These are phyloP conservation scores for Cephus runcator DNA, from an alignment of 2,888 invertebrate genomes.

Conservation along the genomic window DNA sequence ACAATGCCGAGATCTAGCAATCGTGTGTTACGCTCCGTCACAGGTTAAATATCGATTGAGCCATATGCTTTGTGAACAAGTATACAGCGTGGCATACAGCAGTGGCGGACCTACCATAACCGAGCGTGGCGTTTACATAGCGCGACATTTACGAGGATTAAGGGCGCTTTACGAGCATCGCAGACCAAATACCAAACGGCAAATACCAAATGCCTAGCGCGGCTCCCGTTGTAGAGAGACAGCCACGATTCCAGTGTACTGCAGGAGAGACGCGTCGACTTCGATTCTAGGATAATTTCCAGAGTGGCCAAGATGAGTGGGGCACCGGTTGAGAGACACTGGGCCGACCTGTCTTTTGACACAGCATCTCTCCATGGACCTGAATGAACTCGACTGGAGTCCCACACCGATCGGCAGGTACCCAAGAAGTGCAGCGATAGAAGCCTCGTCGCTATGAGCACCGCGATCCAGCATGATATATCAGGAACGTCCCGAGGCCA, in stretches of 20 bases:
- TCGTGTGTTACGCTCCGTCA: constrained; percentile 23
- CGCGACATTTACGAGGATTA: not conserved
- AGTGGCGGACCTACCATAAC: not conserved
- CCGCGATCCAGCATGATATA: not conserved
- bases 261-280: not conserved
- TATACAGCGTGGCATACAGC: not conserved
- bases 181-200: constrained; percentile 29
- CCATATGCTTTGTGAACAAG: constrained; percentile 14
- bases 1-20: constrained; percentile 20
- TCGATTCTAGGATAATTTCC: not conserved
- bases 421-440: not conserved
- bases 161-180: constrained; percentile 27
- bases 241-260: not conserved
- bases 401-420: no score
- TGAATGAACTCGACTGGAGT: not conserved
- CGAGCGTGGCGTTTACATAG: not conserved
- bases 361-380: not conserved
- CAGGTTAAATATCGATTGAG: constrained; percentile 32
- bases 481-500: not conserved
- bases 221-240: not conserved
- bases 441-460: not conserved
- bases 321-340: not conserved
- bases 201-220: not conserved
- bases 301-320: not conserved
- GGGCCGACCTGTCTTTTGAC: not conserved